Percentiles rank a stretch among this genome's conserved stretches.
Conservation (phyloP, 2,888 invertebrate genomes). For the Polyommatus iphigenia region DNA sequence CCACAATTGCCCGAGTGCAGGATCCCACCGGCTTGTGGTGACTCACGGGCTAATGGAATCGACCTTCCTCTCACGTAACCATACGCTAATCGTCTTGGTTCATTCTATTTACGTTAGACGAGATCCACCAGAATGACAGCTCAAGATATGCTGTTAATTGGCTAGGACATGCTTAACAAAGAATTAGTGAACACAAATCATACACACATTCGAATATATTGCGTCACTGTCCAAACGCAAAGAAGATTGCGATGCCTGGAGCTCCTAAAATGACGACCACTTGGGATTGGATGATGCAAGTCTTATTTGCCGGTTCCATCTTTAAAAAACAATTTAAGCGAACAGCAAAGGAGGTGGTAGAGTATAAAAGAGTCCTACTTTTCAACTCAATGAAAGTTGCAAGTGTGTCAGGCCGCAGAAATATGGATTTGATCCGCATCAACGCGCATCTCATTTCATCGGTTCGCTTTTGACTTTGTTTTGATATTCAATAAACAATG, state of each 20-base stretch:
- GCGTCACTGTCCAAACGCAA: not conserved
- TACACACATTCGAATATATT: not conserved
- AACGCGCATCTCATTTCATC: slow-evolving; percentile 17
- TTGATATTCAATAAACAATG: slow-evolving; percentile 19
- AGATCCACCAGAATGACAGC: not conserved
- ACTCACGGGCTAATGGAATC: slow-evolving; percentile 47
- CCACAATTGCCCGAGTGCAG: slow-evolving; percentile 31
- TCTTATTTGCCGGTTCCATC: not conserved
- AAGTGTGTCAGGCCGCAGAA: slow-evolving; percentile 22
- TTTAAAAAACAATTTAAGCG: not conserved
- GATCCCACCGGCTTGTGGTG: slow-evolving; percentile 42
- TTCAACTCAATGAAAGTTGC: not conserved
- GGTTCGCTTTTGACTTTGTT: slow-evolving; percentile 14
- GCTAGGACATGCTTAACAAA: not conserved
- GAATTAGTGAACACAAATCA: no score
- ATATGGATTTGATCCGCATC: slow-evolving; percentile 1
- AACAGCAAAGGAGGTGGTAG: not conserved
- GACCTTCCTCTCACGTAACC: slow-evolving; percentile 48
- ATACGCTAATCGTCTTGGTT: slow-evolving; percentile 46
- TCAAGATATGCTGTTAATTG: not conserved
- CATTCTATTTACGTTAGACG: slow-evolving; percentile 38
- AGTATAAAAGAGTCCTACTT: not conserved
- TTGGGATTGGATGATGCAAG: not conserved
- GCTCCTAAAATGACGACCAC: not conserved
- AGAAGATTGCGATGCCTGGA: not conserved